Conservation (phyloP, 2,888 invertebrate species). For the Chloroclystis v-ata region DNA sequence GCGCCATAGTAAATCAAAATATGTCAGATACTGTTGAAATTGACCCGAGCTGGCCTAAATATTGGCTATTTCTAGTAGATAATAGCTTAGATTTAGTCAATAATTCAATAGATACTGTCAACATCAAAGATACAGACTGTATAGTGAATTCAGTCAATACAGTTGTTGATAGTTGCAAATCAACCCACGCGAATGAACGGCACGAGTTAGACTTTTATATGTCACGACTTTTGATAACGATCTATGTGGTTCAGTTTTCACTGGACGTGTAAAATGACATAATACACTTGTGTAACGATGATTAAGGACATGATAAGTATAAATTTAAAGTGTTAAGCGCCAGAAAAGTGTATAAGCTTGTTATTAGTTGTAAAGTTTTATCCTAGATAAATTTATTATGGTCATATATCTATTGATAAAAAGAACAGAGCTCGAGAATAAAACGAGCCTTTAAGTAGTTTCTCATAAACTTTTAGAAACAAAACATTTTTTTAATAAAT, state of each 20-base stretch:
- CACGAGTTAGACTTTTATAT: constrained; percentile 23
- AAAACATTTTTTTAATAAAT: no score
- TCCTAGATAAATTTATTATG: neutral
- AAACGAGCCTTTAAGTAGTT: no score
- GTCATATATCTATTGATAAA: neutral
- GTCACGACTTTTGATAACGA: constrained; percentile 20
- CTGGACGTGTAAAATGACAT: constrained; percentile 30
- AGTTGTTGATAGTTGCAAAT: constrained; percentile 35
- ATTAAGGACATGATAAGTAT: constrained; percentile 25
- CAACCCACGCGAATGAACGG: constrained; percentile 41
- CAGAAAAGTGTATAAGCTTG: constrained; percentile 6
- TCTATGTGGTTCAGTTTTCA: constrained; percentile 27
- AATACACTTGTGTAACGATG: constrained; percentile 27
- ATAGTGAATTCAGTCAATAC: constrained; percentile 31
- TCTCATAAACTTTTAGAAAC: no score
- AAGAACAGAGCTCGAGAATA: neutral
- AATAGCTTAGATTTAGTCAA: constrained; percentile 5
- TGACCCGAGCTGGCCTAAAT: constrained; percentile 21
- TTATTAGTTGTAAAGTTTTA: neutral
- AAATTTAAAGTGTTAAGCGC: constrained; percentile 12
- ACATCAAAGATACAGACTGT: constrained; percentile 25
- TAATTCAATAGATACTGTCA: constrained; percentile 8
- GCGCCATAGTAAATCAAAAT: constrained; percentile 27
- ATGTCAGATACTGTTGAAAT: constrained; percentile 19
- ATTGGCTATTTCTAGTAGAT: constrained; percentile 10